These are phyloP conservation scores for Lycodopsis pacificus DNA, from an alignment of 2,797 vertebrate genomes.

Conservation along the genomic window DNA sequence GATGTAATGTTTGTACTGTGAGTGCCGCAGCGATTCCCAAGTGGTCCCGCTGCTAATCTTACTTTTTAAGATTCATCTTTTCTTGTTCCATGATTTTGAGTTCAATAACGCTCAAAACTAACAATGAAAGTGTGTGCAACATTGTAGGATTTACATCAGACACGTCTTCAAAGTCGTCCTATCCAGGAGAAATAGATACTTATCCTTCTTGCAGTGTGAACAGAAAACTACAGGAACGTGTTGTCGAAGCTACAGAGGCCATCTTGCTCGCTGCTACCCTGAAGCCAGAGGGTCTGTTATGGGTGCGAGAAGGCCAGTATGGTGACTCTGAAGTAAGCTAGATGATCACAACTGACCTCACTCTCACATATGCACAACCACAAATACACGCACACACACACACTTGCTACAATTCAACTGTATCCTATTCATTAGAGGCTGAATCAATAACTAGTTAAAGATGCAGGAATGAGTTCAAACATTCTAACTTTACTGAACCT, in stretches of 20 bases:
- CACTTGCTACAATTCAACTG: not conserved
- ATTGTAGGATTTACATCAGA: not conserved
- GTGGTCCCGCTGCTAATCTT: not conserved
- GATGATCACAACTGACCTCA: not conserved
- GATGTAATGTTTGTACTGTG: not conserved
- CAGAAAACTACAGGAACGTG: not conserved
- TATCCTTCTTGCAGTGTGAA: not conserved
- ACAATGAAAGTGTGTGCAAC: not conserved
- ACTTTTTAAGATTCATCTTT: not conserved
- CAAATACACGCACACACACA: not conserved
- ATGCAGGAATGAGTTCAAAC: conserved; percentile 18
- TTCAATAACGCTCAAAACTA: not conserved
- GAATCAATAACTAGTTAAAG: conserved; percentile 33
- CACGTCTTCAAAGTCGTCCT: not conserved
- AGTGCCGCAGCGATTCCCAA: not conserved
- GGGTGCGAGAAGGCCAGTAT: not conserved
- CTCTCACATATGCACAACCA: not conserved
- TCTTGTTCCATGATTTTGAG: not conserved
- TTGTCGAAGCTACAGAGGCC: not conserved
- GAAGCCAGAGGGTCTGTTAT: not conserved
- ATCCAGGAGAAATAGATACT: not conserved
- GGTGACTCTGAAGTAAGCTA: not conserved
- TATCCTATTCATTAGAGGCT: conserved; percentile 12
- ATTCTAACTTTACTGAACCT: conserved; percentile 22
- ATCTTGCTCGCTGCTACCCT: not conserved